These are phyloP conservation scores for Thaumatotibia leucotreta DNA, from an alignment of 1,140 invertebrate species.

Conservation along the genomic window DNA sequence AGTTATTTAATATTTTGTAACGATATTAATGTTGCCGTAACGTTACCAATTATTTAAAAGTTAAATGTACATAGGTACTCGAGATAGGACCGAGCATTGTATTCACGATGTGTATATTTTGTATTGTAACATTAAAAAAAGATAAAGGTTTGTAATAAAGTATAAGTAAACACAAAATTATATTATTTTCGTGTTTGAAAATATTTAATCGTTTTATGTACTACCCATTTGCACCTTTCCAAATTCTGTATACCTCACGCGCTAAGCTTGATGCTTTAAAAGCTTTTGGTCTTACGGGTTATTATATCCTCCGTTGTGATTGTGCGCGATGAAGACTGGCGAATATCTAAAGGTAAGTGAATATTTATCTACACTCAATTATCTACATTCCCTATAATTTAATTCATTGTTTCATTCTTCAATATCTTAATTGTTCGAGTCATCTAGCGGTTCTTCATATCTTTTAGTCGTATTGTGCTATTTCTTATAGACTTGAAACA, in stretches of 20 bases:
- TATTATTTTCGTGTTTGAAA: conserved; percentile 3
- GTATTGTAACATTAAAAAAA: conserved; percentile 56
- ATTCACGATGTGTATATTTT: conserved; percentile 50
- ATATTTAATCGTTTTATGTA: neutral
- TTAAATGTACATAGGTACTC: conserved; percentile 23
- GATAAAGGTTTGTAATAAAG: conserved; percentile 67
- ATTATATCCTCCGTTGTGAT: neutral
- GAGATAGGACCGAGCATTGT: conserved; percentile 22
- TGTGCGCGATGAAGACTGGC: neutral
- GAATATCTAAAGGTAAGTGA: neutral
- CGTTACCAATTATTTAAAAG: conserved; percentile 55
- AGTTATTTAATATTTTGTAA: conserved; percentile 63
- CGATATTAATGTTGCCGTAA: conserved; percentile 36
- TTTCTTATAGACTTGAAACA: neutral
- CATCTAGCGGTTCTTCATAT: conserved; percentile 2
- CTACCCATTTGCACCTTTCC: neutral
- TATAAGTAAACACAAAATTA: conserved; percentile 31
- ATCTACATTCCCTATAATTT: neutral
- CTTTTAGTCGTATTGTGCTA: neutral
- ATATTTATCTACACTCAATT: neutral
- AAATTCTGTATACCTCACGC: neutral
- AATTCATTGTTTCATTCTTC: neutral
- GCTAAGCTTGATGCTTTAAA: conserved; percentile 1
- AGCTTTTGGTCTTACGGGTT: neutral
- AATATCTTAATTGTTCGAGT: neutral